Conservation (phyloP, 2,113 vertebrate species). For the Tautogolabrus adspersus region DNA sequence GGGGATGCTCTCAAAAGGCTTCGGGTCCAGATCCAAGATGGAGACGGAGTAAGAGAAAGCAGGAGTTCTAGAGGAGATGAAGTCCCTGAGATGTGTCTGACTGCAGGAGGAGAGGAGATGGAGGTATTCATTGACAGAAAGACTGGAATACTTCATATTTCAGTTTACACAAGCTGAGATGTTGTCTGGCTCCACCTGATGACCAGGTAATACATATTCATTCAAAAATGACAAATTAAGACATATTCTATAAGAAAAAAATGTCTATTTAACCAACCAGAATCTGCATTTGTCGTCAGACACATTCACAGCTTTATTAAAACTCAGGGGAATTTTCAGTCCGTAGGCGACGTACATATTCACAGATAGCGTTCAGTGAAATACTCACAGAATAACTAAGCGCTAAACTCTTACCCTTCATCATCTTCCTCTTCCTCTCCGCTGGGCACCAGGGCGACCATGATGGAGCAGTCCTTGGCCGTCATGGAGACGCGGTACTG, state of each 20-base stretch:
- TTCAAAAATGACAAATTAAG: too few species aligned
- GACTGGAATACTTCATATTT: too few species aligned
- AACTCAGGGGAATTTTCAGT: too few species aligned
- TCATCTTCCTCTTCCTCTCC: conserved; percentile 88
- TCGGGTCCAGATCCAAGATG: conserved; percentile 95
- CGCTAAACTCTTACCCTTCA: conserved; percentile 83
- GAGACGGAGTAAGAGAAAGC: conserved; percentile 90
- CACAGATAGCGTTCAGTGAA: too few species aligned
- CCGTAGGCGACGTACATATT: too few species aligned
- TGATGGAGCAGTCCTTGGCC: conserved; percentile 97
- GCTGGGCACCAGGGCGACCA: conserved; percentile 92
- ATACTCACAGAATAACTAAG: not conserved
- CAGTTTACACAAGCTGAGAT: not conserved
- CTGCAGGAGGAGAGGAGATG: conserved; percentile 17
- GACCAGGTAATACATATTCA: conserved; percentile 2
- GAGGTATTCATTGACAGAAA: not conserved
- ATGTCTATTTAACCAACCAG: too few species aligned
- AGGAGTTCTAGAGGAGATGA: conserved; percentile 61
- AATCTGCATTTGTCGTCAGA: too few species aligned
- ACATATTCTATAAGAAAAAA: too few species aligned
- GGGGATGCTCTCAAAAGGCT: conserved; percentile 92
- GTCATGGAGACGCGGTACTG: conserved; percentile 98
- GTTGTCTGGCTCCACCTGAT: conserved; percentile 9
- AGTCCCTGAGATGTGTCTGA: conserved; percentile 58
- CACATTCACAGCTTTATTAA: too few species aligned